A percentile compares a stretch with the other conserved stretches of the same genome.
Evolutionary conservation across 1,140 invertebrate species (phyloP).

Genomic region (Ceratoteleas bidentatus): DNA sequence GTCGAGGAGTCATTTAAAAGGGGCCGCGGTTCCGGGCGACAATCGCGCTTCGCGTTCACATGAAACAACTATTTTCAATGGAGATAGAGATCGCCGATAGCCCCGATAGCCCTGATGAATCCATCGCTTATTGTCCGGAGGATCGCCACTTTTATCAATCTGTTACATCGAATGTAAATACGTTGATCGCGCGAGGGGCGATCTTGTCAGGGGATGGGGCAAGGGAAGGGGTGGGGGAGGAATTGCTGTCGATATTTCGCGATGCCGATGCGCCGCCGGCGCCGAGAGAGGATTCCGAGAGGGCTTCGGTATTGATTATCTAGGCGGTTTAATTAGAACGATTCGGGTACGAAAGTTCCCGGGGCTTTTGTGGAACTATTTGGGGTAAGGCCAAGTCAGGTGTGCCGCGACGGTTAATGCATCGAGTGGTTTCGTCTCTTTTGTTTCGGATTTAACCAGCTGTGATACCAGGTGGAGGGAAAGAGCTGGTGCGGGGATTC

Average conservation of each 20-base stretch:
- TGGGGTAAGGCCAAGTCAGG: no score
- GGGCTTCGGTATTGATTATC: slow-evolving; percentile 28
- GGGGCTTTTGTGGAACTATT: not conserved
- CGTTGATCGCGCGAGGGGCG: slow-evolving; percentile 34
- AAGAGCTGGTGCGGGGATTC: no score
- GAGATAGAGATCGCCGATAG: slow-evolving; percentile 58
- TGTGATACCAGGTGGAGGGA: no score
- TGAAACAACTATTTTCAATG: slow-evolving; percentile 60
- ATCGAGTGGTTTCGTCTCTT: no score
- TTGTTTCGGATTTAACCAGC: no score
- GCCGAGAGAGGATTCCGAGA: slow-evolving; percentile 31
- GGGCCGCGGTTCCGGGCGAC: no score
- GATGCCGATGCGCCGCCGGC: no score
- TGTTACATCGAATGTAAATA: slow-evolving; percentile 50
- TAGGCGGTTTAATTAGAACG: slow-evolving; percentile 36
- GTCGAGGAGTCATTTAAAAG: no score
- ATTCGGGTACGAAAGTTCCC: slow-evolving; percentile 10
- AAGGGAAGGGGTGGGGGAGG: slow-evolving; percentile 44
- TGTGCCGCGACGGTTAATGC: no score
- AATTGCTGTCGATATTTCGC: slow-evolving; percentile 53
- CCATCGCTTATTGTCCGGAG: slow-evolving; percentile 39
- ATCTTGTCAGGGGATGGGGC: slow-evolving; percentile 33
- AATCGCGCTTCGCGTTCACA: slow-evolving; percentile 59
- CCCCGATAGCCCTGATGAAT: slow-evolving; percentile 46
- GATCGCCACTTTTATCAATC: slow-evolving; percentile 35